Base-by-base conservation (phyloP, 2,888 invertebrate genomes). In the Tetranychus piercei region DNA sequence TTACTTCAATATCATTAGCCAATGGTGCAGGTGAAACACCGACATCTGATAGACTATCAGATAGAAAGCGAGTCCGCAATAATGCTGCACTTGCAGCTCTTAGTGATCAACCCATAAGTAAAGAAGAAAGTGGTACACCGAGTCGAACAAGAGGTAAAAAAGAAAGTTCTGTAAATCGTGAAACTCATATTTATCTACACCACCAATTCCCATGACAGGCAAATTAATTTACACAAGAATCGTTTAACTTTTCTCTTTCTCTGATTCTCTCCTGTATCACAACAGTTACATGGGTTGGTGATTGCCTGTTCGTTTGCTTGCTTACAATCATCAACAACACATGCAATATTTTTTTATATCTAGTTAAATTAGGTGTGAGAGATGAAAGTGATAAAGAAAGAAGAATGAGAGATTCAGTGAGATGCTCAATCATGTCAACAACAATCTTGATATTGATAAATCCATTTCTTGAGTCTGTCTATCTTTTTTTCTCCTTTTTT, bases 331-430 rank as follows among this genome's bases (percentile, higher is more conserved):
- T 69, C 34, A 23, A 5, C 69, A 23, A 20, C n/a, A 67, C 67
- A 69, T 69, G 22, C 69, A 69, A 11, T 22, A 20, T 20, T 20
- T 69, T 23, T 23, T 69, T 22, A 20, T 69, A 34, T 34, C 34
- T 34, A 34, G 34, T 34, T 34, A 34, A 34, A 34, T 34, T 34
- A 34, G 23, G 71, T 22, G 70, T 15, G 70, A 70, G 70, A 70
- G 70, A 70, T 34, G 70, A 70, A 20, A 70, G 70, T n/a, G 71
- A 22, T 20, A 34, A 23, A 44, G 34, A 71, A 15, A 71, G 71
- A 71, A 11, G n/a, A 34, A 23, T 71, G 44, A 23, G 69, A 23
- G 69, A 20, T 20, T 69, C 22, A 69, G 22, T 69, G 69, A 69
- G 23, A 23, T 69, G 11, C 69, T 23, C 69, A 23, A 23, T 69